These are phyloP conservation scores for Ariolimax columbianus DNA, from an alignment of 2,888 invertebrate species.

Conservation along the genomic window DNA sequence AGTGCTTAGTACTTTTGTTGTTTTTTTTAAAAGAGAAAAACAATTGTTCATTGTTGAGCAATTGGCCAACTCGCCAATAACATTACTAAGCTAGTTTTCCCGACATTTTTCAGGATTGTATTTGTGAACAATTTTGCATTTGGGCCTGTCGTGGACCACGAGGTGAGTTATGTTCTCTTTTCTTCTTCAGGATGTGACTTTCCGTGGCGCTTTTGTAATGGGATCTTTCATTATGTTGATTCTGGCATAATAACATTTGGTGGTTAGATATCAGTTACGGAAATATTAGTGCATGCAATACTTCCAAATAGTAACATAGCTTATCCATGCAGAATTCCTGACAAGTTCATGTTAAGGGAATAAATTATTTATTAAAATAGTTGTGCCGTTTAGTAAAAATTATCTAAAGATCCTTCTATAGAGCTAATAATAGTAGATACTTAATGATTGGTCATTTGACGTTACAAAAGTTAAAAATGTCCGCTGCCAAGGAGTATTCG, in stretches of 20 bases:
- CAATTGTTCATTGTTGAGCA: background rate
- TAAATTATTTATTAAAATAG: no score
- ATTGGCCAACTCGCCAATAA: background rate
- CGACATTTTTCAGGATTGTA: slow-evolving; percentile 83
- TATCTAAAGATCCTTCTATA: no score
- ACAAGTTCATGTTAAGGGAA: no score
- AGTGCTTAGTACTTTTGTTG: no score
- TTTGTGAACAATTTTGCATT: slow-evolving; percentile 99
- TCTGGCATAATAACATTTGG: background rate
- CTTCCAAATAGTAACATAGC: no score
- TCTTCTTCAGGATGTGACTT: background rate
- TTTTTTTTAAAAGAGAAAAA: no score
- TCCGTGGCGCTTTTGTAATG: background rate
- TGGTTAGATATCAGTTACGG: background rate
- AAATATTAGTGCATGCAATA: background rate
- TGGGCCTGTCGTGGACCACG: slow-evolving; percentile 96
- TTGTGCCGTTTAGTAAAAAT: no score
- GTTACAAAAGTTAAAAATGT: no score
- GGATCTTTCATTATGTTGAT: background rate
- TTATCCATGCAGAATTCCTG: no score
- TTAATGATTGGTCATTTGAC: no score
- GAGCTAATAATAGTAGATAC: no score
- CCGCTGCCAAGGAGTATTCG: no score
- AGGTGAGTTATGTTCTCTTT: slow-evolving; percentile 57
- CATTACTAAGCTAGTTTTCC: background rate